Evolutionary conservation across 1,140 invertebrate genomes (phyloP), one percentile per base, ranked within the genome.

Genomic region (Panagrolaimus sp.): DNA sequence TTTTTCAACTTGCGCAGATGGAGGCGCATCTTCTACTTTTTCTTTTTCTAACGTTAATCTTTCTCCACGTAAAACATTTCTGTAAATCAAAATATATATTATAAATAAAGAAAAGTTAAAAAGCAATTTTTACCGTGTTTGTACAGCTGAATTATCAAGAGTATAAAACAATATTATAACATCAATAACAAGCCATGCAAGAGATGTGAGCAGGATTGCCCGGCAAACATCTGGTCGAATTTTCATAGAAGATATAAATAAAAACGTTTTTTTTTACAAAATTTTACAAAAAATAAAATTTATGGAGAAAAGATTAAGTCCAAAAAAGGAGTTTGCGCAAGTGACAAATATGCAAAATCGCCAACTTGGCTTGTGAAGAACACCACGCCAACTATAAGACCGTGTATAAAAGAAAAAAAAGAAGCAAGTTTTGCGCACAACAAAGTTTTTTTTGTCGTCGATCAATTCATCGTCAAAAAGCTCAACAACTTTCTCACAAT

Each of bases 81-180:
- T 57, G 51, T 25, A 57, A 38, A 57, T 57, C 20, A 57, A 57
- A 48, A 57, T n/a, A n/a, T n/a, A n/a, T n/a, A n/a, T n/a, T n/a
- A n/a, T n/a, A 57, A 27, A 57, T 57, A 27, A 9, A 57, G 31
- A 38, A 4, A n/a, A 27, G n/a, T 27, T 25, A 57, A 57, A 57
- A 57, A 27, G 11, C 20, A 20, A 27, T 25, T 27, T n/a, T 11
- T n/a, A 57, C 51, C 27, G n/a, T 57, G 51, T 20, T 57, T 57
- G 20, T 57, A 57, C 20, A 57, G 51, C 27, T 20, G 51, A 57
- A 13, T 57, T 57, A 27, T 57, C 51, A 25, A 57, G 13, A n/a
- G 51, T 57, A 27, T 57, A 57, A 27, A 57, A 57, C 3, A 57
- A 16, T 25, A 57, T 57, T 57, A 57, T 20, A 57, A 57, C 27